A percentile compares a stretch with the other conserved stretches of the same genome.
Conservation (phyloP, 2,797 vertebrate species). For the Decapterus maruadsi region DNA sequence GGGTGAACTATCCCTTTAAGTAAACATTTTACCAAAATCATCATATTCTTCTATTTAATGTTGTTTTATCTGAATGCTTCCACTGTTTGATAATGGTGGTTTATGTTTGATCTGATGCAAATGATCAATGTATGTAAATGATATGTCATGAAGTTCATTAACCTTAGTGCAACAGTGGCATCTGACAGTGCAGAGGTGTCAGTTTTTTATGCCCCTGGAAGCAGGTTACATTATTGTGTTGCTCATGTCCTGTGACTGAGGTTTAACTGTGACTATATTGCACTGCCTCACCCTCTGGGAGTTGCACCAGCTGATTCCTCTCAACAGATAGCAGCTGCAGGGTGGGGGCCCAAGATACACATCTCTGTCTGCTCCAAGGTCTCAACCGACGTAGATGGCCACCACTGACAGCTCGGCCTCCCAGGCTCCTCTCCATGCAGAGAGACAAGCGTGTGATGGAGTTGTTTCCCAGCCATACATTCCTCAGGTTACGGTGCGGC, state of each 20-base stretch:
- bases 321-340: conserved; percentile 87
- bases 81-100: background rate
- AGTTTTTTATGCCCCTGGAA: conserved; percentile 5
- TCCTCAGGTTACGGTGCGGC: conserved; percentile 71
- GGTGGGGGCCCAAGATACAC: conserved; percentile 80
- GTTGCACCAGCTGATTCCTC: conserved; percentile 85
- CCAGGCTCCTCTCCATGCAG: conserved; percentile 50
- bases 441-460: conserved; percentile 83
- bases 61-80: background rate
- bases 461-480: conserved; percentile 88
- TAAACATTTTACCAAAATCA: background rate
- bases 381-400: conserved; percentile 36
- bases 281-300: conserved; percentile 89
- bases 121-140: background rate
- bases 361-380: conserved; percentile 32
- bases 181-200: background rate
- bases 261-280: conserved; percentile 58
- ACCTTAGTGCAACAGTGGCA: background rate
- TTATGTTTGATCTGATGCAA: background rate
- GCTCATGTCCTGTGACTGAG: background rate
- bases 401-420: conserved; percentile 42
- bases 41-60: background rate
- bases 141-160: background rate
- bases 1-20: too few relatives aligned
- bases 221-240: conserved; percentile 8